Evolutionary conservation across 1,140 invertebrate species (phyloP).

Genomic region (Archivesica marissinica): DNA sequence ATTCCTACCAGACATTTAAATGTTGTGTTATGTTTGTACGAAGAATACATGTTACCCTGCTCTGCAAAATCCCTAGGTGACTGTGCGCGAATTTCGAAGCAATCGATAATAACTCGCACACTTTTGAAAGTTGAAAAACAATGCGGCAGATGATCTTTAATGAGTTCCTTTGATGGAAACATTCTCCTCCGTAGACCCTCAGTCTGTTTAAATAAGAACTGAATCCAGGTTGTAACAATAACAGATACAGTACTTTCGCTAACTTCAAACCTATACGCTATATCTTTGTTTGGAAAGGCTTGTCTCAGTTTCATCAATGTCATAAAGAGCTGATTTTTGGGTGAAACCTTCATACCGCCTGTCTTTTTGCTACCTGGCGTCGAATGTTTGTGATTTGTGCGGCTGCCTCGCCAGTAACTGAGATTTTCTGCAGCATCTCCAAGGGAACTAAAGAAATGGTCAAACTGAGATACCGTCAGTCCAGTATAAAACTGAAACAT

Average conservation of each 20-base stretch:
- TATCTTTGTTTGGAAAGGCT: conserved; percentile 38
- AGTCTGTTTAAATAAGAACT: conserved; percentile 21
- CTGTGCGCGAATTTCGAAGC: conserved; percentile 39
- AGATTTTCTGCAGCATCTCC: conserved; percentile 17
- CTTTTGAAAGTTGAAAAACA: conserved; percentile 45
- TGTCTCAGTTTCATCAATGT: conserved; percentile 45
- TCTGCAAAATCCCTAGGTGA: conserved; percentile 20
- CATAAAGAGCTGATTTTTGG: conserved; percentile 27
- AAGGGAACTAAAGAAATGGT: conserved; percentile 21
- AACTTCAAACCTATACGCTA: conserved; percentile 3
- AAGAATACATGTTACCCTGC: conserved; percentile 67
- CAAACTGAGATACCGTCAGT: conserved; percentile 16
- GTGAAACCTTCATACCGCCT: neutral
- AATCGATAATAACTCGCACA: conserved; percentile 37
- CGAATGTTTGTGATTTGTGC: neutral
- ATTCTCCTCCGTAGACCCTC: conserved; percentile 15
- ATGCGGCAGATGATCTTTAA: conserved; percentile 14
- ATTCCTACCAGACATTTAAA: conserved; percentile 77
- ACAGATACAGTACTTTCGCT: conserved; percentile 15
- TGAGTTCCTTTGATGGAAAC: conserved; percentile 16
- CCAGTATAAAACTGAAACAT: conserved; percentile 45
- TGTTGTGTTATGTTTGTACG: conserved; percentile 75
- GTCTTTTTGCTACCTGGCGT: neutral
- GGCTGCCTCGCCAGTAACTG: conserved; percentile 8
- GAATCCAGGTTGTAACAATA: conserved; percentile 40